phyloP scores from a whole-genome alignment of 92 coral and sea anemone species.

The Parazoanthus atlanticus region DNA sequence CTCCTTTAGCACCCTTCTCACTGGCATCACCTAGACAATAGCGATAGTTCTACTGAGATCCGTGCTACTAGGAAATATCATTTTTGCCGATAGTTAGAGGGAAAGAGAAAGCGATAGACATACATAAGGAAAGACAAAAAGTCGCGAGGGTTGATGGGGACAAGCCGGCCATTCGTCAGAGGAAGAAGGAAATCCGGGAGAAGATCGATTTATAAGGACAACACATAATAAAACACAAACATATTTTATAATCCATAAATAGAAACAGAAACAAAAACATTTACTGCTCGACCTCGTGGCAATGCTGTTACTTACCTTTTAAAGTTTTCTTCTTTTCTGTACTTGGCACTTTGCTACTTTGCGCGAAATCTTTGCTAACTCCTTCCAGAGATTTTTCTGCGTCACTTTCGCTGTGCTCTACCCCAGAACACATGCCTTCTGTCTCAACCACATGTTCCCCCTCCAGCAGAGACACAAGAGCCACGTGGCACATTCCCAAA shows the following conservation, averaged over 20 bases:
- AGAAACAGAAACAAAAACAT: too few relatives aligned
- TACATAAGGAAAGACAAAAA: not conserved
- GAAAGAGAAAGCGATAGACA: too few relatives aligned
- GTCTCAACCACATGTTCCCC: constrained; percentile 74
- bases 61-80: too few relatives aligned
- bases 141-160: too few relatives aligned
- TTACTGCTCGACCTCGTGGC: too few relatives aligned
- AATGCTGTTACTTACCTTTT: constrained; percentile 60
- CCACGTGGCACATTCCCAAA: constrained; percentile 82
- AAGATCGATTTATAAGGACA: too few relatives aligned
- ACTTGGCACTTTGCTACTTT: constrained; percentile 56
- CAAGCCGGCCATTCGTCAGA: too few relatives aligned
- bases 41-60: not conserved
- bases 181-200: too few relatives aligned
- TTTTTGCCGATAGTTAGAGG: too few relatives aligned
- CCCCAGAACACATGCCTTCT: constrained; percentile 70
- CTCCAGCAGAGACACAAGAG: constrained; percentile 73
- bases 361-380: constrained; percentile 31
- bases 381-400: constrained; percentile 47
- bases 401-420: constrained; percentile 37
- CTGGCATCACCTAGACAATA: constrained; percentile 51
- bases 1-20: constrained; percentile 73
- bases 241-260: too few relatives aligned
- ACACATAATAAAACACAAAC: too few relatives aligned
- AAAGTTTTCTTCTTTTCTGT: constrained; percentile 72